Conservation (phyloP, 1,140 invertebrate genomes). For the Subanguina moxae region DNA sequence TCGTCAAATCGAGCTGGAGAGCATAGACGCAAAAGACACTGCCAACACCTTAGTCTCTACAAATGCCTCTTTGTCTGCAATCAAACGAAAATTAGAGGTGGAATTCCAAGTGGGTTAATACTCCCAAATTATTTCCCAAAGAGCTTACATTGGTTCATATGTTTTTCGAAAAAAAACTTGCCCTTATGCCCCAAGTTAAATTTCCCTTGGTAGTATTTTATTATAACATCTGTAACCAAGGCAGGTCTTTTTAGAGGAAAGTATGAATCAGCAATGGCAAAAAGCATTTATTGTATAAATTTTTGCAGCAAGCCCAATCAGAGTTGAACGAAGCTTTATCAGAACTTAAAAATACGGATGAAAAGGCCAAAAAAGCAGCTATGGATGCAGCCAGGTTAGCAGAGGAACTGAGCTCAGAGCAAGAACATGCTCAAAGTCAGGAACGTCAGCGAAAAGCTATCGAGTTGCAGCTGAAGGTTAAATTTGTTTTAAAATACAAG, state of each 20-base stretch:
- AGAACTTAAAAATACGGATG: conserved; percentile 66
- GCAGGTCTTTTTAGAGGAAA: too few relatives aligned
- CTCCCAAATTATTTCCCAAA: neutral
- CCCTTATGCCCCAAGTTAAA: neutral
- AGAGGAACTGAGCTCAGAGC: conserved; percentile 94
- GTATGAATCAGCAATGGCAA: conserved; percentile 96
- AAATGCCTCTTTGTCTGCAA: conserved; percentile 82
- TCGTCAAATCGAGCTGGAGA: conserved; percentile 90
- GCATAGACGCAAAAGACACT: conserved; percentile 91
- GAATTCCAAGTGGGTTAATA: conserved; percentile 67
- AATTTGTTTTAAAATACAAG: too few relatives aligned
- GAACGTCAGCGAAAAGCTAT: conserved; percentile 94
- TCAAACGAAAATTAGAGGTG: conserved; percentile 96
- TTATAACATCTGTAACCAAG: conserved; percentile 81
- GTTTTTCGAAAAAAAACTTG: neutral
- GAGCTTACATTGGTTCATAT: neutral
- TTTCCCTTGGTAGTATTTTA: neutral
- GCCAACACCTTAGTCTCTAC: conserved; percentile 87
- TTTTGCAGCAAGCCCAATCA: conserved; percentile 69
- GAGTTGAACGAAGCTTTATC: conserved; percentile 93
- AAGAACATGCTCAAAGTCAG: conserved; percentile 92
- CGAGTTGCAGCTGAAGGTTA: conserved; percentile 64
- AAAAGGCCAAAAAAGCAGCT: conserved; percentile 66
- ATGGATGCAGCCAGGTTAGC: conserved; percentile 91
- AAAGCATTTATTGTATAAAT: conserved; percentile 70